phyloP scores from a whole-genome alignment of 2,888 invertebrate species.

The Pyrgus malvae region DNA sequence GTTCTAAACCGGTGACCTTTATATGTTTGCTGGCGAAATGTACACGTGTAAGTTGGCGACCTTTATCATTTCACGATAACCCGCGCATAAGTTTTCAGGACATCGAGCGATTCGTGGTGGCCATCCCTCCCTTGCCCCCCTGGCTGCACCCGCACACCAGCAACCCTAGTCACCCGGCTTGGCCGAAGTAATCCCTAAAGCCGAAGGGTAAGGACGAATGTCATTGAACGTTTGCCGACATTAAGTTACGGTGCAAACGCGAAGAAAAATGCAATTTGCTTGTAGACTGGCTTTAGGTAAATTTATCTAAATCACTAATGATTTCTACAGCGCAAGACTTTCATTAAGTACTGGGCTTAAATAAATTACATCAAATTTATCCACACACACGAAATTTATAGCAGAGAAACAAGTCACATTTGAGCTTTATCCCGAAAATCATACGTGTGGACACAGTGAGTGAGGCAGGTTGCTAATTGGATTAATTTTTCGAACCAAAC shows the following conservation, averaged over 20 bases:
- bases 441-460: background rate
- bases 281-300: background rate
- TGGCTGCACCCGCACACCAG: background rate
- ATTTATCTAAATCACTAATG: conserved; percentile 12
- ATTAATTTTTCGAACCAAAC: background rate
- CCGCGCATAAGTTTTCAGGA: conserved; percentile 1
- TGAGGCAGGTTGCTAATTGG: background rate
- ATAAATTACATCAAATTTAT: no score
- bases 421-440: background rate
- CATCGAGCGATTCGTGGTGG: background rate
- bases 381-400: no score
- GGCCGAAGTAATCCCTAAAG: background rate
- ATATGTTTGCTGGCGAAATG: conserved; percentile 8
- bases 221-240: background rate
- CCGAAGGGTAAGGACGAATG: background rate
- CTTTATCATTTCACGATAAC: conserved; percentile 16
- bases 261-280: conserved; percentile 16
- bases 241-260: conserved; percentile 1
- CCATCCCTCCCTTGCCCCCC: background rate
- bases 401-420: no score
- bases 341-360: background rate
- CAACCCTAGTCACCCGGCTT: background rate
- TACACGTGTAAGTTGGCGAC: conserved; percentile 14
- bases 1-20: conserved; percentile 7
- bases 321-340: background rate